These are phyloP conservation scores for Thermophis baileyi DNA, from an alignment of 2,113 vertebrate species.

Conservation along the genomic window DNA sequence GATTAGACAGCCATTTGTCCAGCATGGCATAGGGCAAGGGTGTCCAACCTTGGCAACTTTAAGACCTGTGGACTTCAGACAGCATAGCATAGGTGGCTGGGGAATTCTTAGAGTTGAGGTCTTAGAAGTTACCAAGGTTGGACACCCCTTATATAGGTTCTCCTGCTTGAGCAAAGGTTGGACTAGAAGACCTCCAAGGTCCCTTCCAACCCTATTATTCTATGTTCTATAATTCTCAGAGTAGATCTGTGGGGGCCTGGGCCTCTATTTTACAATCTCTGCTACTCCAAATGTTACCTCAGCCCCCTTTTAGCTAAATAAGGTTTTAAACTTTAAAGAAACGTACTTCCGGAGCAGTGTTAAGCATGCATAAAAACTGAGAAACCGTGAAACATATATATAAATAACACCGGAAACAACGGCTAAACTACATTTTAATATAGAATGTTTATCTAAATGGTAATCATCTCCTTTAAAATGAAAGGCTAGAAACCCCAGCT, in stretches of 20 bases:
- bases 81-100: too few species aligned
- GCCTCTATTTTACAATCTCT: neutral
- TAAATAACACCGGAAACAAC: neutral
- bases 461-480: neutral
- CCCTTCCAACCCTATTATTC: neutral
- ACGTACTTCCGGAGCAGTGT: neutral
- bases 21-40: too few species aligned
- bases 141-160: neutral
- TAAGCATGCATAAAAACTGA: neutral
- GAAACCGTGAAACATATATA: neutral
- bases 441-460: neutral
- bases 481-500: neutral
- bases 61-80: too few species aligned
- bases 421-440: neutral
- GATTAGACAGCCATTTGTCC: too few species aligned
- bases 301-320: neutral
- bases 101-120: too few species aligned
- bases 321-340: neutral
- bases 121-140: too few species aligned
- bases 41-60: neutral
- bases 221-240: neutral
- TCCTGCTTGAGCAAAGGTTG: neutral
- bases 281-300: neutral
- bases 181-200: neutral
- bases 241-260: neutral